A percentile compares a stretch with the other conserved stretches of the same genome.
These are phyloP conservation scores for Exephanes ischioxanthus DNA, from an alignment of 2,888 invertebrate species.

Conservation along the genomic window DNA sequence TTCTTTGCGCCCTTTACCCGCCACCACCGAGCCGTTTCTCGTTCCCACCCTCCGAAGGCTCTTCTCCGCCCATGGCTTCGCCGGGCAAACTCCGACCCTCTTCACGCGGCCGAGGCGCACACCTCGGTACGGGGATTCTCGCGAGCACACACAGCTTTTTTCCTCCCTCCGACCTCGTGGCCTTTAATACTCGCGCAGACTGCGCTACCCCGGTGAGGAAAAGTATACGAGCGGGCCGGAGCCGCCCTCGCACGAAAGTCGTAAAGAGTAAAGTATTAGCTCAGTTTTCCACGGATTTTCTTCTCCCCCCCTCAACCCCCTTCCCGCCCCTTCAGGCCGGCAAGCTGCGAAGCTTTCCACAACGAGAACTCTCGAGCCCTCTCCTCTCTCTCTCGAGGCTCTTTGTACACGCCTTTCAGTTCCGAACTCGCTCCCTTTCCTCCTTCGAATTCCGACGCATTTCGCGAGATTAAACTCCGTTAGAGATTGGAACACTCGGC, in stretches of 20 bases:
- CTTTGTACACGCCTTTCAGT: slow-evolving; percentile 35
- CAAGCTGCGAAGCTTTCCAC: slow-evolving; percentile 54
- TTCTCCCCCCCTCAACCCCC: neutral
- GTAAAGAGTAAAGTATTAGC: slow-evolving; percentile 69
- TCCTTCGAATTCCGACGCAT: slow-evolving; percentile 57
- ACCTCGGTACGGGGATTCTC: slow-evolving; percentile 7
- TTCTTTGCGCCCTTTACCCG: slow-evolving; percentile 36
- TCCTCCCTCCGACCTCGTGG: slow-evolving; percentile 28
- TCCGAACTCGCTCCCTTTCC: slow-evolving; percentile 44
- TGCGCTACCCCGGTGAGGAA: neutral
- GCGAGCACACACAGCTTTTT: slow-evolving; percentile 18
- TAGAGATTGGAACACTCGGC: slow-evolving; percentile 46
- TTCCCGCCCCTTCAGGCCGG: neutral
- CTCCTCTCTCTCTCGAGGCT: slow-evolving; percentile 2
- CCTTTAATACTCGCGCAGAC: slow-evolving; percentile 14
- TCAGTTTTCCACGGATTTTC: slow-evolving; percentile 66
- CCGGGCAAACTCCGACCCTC: slow-evolving; percentile 1
- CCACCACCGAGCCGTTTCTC: slow-evolving; percentile 21
- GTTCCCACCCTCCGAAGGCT: slow-evolving; percentile 5
- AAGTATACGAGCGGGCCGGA: slow-evolving; percentile 14
- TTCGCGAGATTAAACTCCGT: slow-evolving; percentile 70
- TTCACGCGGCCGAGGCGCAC: neutral
- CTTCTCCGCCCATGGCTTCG: slow-evolving; percentile 12
- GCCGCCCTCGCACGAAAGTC: slow-evolving; percentile 63
- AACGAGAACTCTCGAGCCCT: neutral